Conservation (phyloP, 2,888 invertebrate genomes). For the Macropis europaea region DNA sequence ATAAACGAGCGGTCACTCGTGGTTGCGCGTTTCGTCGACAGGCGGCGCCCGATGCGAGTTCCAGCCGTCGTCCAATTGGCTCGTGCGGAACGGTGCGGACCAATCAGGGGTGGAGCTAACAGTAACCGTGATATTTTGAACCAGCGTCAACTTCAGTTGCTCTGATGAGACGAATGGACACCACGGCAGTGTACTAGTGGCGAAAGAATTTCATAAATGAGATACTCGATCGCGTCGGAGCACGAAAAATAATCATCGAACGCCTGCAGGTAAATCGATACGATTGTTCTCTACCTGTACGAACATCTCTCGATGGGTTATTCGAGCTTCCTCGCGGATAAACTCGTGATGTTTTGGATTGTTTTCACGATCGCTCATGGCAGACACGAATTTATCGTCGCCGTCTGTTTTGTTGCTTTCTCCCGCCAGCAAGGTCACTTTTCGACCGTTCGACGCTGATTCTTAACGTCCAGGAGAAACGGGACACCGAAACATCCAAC, state of each 20-base stretch:
- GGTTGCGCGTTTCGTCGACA: background rate
- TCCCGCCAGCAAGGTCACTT: too few relatives aligned
- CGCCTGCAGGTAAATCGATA: slow-evolving; percentile 30
- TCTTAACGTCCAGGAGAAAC: background rate
- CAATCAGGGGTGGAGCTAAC: slow-evolving; percentile 50
- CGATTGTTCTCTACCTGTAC: background rate
- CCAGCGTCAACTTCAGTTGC: slow-evolving; percentile 73
- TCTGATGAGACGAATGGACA: slow-evolving; percentile 58
- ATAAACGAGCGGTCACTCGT: background rate
- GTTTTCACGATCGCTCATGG: slow-evolving; percentile 8
- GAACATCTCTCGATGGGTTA: too few relatives aligned
- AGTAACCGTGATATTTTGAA: slow-evolving; percentile 74
- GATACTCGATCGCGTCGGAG: slow-evolving; percentile 11
- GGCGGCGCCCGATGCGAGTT: slow-evolving; percentile 8
- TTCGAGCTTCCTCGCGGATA: background rate
- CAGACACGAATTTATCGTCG: background rate
- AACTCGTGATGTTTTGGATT: slow-evolving; percentile 13
- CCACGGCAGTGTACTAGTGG: slow-evolving; percentile 53
- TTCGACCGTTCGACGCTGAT: background rate
- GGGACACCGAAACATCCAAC: background rate
- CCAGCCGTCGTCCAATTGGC: slow-evolving; percentile 26
- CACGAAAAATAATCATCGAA: slow-evolving; percentile 5
- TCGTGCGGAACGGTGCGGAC: background rate
- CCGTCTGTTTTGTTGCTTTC: background rate
- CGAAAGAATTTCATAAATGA: slow-evolving; percentile 41